Conservation (phyloP, 1,140 invertebrate genomes). For the Leptinotarsa defecta region DNA sequence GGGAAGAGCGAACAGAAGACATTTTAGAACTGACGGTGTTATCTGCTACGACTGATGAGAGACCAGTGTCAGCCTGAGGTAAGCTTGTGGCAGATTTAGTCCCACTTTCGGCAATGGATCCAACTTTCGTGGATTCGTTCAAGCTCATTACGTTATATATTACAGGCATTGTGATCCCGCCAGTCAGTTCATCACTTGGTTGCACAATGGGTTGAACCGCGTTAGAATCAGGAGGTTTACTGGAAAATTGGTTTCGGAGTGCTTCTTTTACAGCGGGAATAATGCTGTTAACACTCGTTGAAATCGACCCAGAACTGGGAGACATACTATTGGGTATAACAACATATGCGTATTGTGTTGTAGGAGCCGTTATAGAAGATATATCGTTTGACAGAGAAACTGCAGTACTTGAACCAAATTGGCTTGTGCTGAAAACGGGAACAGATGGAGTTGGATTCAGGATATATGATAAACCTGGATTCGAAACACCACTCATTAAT, state of each 20-base stretch:
- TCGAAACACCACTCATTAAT: too few species aligned
- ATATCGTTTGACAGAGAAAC: too few species aligned
- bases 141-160: neutral
- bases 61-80: neutral
- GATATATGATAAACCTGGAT: too few species aligned
- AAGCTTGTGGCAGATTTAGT: neutral
- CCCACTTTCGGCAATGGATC: too few species aligned
- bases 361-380: too few species aligned
- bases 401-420: too few species aligned
- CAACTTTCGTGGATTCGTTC: neutral
- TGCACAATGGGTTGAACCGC: too few species aligned
- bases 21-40: neutral
- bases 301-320: neutral
- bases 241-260: too few species aligned
- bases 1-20: neutral
- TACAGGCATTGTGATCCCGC: neutral
- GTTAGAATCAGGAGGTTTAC: too few species aligned
- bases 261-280: neutral
- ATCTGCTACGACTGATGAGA: neutral
- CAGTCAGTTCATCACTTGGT: neutral
- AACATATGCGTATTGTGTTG: conserved; percentile 2
- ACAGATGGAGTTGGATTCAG: too few species aligned
- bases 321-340: neutral
- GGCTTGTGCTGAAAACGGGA: too few species aligned
- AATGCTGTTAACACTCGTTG: neutral